These are phyloP conservation scores for Drosophila bifasciata DNA, from an alignment of 1,140 invertebrate species.

Conservation along the genomic window DNA sequence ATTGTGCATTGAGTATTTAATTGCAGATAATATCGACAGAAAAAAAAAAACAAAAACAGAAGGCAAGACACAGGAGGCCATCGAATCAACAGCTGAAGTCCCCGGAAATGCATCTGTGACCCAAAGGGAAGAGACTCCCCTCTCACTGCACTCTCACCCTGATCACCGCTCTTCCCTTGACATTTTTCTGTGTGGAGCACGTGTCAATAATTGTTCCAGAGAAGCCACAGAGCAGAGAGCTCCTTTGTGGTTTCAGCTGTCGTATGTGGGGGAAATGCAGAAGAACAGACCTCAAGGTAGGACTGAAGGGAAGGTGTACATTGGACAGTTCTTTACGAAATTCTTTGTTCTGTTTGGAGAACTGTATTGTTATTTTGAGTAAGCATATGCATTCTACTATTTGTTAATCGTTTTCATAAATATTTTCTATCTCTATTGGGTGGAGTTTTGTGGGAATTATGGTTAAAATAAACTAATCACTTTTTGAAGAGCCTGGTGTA, in stretches of 20 bases:
- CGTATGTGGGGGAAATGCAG: conserved; percentile 1
- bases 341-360: too few species aligned
- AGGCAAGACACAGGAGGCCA: conserved; percentile 46
- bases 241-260: conserved; percentile 58
- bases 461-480: too few species aligned
- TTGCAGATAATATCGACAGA: conserved; percentile 82
- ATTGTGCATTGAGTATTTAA: conserved; percentile 81
- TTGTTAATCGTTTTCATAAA: too few species aligned
- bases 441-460: too few species aligned
- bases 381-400: too few species aligned
- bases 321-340: too few species aligned
- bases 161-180: neutral
- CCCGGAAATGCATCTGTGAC: conserved; percentile 70
- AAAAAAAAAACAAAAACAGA: conserved; percentile 44
- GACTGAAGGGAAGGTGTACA: conserved; percentile 4
- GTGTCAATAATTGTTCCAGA: conserved; percentile 74
- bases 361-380: too few species aligned
- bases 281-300: neutral
- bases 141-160: conserved; percentile 8
- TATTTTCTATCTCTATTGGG: too few species aligned
- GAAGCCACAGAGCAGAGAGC: conserved; percentile 34
- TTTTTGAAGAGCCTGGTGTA: too few species aligned
- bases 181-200: conserved; percentile 54
- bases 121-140: conserved; percentile 7
- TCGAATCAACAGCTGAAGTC: conserved; percentile 68